These are phyloP conservation scores for Clupea harengus DNA, from an alignment of 2,113 vertebrate species.

Conservation along the genomic window DNA sequence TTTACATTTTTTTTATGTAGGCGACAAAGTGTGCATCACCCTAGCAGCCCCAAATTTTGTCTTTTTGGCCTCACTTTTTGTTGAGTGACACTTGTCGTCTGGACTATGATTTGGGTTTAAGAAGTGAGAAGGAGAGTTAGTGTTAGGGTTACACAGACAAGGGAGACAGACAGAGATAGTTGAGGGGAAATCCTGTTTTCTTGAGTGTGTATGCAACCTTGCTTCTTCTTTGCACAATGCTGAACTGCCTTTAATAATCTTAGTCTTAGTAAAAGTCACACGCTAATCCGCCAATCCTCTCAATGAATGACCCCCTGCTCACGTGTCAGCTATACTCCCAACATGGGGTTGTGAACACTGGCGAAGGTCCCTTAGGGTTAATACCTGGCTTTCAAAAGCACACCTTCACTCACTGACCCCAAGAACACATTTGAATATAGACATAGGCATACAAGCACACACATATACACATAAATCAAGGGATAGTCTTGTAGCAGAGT, in stretches of 20 bases:
- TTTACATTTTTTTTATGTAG: too few species aligned
- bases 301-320: neutral
- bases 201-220: neutral
- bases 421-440: neutral
- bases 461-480: neutral
- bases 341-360: neutral
- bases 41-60: too few species aligned
- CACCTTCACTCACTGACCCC: neutral
- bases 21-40: too few species aligned
- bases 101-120: too few species aligned
- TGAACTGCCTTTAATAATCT: neutral
- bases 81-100: neutral
- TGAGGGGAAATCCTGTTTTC: neutral
- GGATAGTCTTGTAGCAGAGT: too few species aligned
- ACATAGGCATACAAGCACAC: neutral
- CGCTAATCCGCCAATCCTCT: conserved; percentile 1
- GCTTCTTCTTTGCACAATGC: neutral
- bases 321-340: neutral
- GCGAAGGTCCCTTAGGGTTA: neutral
- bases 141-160: neutral
- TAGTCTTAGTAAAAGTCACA: neutral
- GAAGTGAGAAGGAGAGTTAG: neutral
- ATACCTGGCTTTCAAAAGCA: neutral
- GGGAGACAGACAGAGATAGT: neutral
- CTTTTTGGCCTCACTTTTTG: too few species aligned